Evolutionary conservation across 2,888 invertebrate genomes (phyloP), one percentile per base, ranked within the genome.

Genomic region (Aspidiotus destructor): DNA sequence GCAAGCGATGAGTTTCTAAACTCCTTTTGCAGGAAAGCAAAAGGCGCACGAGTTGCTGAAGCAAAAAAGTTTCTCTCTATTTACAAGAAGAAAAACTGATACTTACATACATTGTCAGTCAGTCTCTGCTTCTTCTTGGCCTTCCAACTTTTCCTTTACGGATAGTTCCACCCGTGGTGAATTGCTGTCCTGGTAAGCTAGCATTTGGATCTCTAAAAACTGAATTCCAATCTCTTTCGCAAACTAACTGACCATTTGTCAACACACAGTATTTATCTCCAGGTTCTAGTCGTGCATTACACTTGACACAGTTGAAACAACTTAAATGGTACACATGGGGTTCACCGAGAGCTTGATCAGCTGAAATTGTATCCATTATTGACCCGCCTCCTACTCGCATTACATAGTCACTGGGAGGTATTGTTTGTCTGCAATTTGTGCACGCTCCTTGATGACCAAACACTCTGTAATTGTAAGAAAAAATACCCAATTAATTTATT

Each of bases 161-260:
- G 75, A 89, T 87, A 16, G 86, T 84, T 61, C 78, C 77, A 15
- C 78, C 77, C 13, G 78, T 77, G 76, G 86, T 84, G 72, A 84
- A 53, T 62, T 64, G 70, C 42, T 69, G 64, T 53, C 69, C 65
- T 5, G 70, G 13, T 3, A 61, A 10, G 40, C 86, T 74, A 10
- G 16, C 3, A 13, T 52, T 42, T 53, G 53, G 53, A n/a, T 53
- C 57, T 7, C 52, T 41, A 79, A 91, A 85, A 77, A 93, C 83
- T 81, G 93, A 93, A 80, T 92, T 90, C 87, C 92, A 94, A 81
- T 95, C 94, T 80, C 92, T 89, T 81, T 95, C 95, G 82, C 95
- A 95, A 73, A 94, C 88, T 77, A 93, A 84, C 77, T 87, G 87
- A 73, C 93, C 94, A 28, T 17, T 58, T 76, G 90, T 88, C 75